Evolutionary conservation across 2,797 vertebrate species (phyloP), one percentile per base, ranked within the genome.

Genomic region (Falco biarmicus): DNA sequence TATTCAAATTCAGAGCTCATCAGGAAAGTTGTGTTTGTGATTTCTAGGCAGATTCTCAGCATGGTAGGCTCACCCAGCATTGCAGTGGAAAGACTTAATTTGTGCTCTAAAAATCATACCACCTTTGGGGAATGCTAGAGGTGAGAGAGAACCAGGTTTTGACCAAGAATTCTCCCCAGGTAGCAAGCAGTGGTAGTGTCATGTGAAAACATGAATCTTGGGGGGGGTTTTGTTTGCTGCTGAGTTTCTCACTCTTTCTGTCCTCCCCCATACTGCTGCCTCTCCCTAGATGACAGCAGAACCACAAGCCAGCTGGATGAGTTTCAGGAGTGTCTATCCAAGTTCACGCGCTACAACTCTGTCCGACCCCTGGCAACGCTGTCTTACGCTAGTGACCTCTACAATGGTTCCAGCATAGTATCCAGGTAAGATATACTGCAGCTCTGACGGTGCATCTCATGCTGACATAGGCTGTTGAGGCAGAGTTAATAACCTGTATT

Each of bases 381-480:
- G 47, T 99, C 99, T 15, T 99, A 99, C 1, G 99, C 99, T 80
- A 99, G 99, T 64, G 99, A 99, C 97, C 99, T 99, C 84, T 99
- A 99, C 96, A 99, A 99, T 69, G 99, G 99, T 90, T 99, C 99
- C 97, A 99, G 99, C 97, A 99, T 99, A 85, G 99, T 99, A 29
- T 99, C 99, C 95, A 99, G 99, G 99, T 99, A 98, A 96, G 97
- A 71, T 14, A 17, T 51, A 2, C 17, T 10, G 4, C 1, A 0
- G 0, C 13, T 31, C 76, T 71, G 51, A 8, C 8, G 13, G 7
- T 1, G 3, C 6, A 6, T 29, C 28, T 34, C 37, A 1, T 4
- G 20, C 20, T 54, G 6, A 1, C 39, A 11, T 5, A 60, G 60
- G 57, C 75, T 70, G 16, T 70, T 59, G 31, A 70, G 50, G 50